Conservation (phyloP, 1,140 invertebrate genomes). For the Atta cephalotes region DNA sequence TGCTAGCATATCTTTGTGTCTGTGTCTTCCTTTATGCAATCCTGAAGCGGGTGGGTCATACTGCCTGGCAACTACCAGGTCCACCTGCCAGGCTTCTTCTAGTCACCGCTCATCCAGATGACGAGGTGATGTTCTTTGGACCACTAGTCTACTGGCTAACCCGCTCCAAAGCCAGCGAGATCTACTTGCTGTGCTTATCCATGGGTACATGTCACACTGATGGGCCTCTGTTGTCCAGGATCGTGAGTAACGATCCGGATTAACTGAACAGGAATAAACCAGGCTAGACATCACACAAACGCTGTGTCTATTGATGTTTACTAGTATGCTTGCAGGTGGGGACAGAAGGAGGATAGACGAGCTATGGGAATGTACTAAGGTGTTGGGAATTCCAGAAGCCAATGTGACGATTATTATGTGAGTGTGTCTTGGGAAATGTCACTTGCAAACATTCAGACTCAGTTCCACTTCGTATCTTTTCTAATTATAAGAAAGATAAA, state of each 20-base stretch:
- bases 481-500: too few species aligned
- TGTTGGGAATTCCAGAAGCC: conserved; percentile 91
- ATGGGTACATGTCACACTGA: conserved; percentile 88
- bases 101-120: conserved; percentile 97
- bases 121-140: conserved; percentile 99
- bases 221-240: neutral
- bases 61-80: conserved; percentile 84
- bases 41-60: conserved; percentile 81
- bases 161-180: conserved; percentile 88
- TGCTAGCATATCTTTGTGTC: conserved; percentile 80
- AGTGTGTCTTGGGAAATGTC: conserved; percentile 36
- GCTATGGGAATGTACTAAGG: conserved; percentile 91
- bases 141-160: conserved; percentile 93
- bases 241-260: conserved; percentile 1
- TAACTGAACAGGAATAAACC: conserved; percentile 1
- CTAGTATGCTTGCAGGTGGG: conserved; percentile 88
- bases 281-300: conserved; percentile 26
- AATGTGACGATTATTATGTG: conserved; percentile 90
- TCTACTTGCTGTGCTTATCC: conserved; percentile 95
- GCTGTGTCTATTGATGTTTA: conserved; percentile 54
- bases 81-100: conserved; percentile 89
- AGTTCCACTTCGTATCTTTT: too few species aligned
- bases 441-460: neutral
- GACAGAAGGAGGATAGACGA: conserved; percentile 91
- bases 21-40: conserved; percentile 82